phyloP scores from a whole-genome alignment of 2,888 invertebrate genomes.

The Stramonita haemastoma region DNA sequence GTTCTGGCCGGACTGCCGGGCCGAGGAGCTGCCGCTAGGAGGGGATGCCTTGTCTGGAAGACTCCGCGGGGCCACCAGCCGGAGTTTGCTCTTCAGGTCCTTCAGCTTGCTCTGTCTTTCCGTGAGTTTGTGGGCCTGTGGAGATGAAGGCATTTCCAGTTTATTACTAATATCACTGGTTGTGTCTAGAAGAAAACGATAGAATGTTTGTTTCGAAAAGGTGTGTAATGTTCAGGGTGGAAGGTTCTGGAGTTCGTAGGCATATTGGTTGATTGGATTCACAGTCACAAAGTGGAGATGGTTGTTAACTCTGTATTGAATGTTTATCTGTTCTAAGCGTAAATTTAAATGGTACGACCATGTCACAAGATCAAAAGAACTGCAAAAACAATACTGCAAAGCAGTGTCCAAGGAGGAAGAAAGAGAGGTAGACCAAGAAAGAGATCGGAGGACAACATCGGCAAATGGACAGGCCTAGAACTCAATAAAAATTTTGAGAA shows the following conservation, averaged over 20 bases:
- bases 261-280: too few relatives aligned
- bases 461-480: too few relatives aligned
- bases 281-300: too few relatives aligned
- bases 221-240: not conserved
- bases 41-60: not conserved
- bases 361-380: too few relatives aligned
- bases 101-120: not conserved
- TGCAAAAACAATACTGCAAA: too few relatives aligned
- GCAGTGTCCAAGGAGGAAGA: too few relatives aligned
- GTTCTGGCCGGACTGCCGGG: not conserved
- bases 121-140: not conserved
- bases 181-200: not conserved
- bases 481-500: too few relatives aligned
- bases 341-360: too few relatives aligned
- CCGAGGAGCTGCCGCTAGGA: not conserved
- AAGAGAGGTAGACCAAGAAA: too few relatives aligned
- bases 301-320: not conserved
- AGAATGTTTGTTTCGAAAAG: not conserved
- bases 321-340: not conserved
- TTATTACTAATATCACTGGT: too few relatives aligned
- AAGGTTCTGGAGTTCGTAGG: not conserved
- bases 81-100: slow-evolving; percentile 32
- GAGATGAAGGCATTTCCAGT: too few relatives aligned
- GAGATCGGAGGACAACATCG: too few relatives aligned
- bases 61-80: slow-evolving; percentile 33